A percentile compares a stretch with the other conserved stretches of the same genome.
These are phyloP conservation scores for Ceramica pisi DNA, from an alignment of 2,888 invertebrate species.

Conservation along the genomic window DNA sequence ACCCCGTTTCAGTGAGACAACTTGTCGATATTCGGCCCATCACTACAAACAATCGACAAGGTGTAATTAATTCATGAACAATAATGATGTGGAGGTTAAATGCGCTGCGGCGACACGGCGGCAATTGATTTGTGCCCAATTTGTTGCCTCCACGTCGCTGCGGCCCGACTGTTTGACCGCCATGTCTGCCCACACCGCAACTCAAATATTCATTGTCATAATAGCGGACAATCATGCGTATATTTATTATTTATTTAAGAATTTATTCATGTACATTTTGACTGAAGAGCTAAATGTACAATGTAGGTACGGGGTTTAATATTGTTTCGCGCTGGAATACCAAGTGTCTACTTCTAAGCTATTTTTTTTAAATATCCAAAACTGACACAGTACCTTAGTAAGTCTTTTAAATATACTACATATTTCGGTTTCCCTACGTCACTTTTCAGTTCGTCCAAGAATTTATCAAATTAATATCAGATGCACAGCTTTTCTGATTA, in stretches of 20 bases:
- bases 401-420: no score
- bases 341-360: not conserved
- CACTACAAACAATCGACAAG: slow-evolving; percentile 80
- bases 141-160: slow-evolving; percentile 80
- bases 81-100: slow-evolving; percentile 78
- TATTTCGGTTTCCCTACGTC: no score
- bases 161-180: slow-evolving; percentile 64
- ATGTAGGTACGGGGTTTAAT: not conserved
- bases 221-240: slow-evolving; percentile 50
- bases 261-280: slow-evolving; percentile 29
- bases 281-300: not conserved
- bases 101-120: slow-evolving; percentile 74
- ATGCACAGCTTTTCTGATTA: no score
- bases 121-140: slow-evolving; percentile 85
- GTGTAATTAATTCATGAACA: slow-evolving; percentile 88
- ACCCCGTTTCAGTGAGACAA: not conserved
- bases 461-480: not conserved
- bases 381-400: no score
- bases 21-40: slow-evolving; percentile 51
- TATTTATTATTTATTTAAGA: slow-evolving; percentile 39
- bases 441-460: not conserved
- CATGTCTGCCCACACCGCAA: slow-evolving; percentile 69
- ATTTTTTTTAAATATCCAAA: no score
- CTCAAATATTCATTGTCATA: slow-evolving; percentile 72
- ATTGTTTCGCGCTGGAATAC: not conserved